These are phyloP conservation scores for Bucco capensis DNA, from an alignment of 2,113 vertebrate species.

Conservation along the genomic window DNA sequence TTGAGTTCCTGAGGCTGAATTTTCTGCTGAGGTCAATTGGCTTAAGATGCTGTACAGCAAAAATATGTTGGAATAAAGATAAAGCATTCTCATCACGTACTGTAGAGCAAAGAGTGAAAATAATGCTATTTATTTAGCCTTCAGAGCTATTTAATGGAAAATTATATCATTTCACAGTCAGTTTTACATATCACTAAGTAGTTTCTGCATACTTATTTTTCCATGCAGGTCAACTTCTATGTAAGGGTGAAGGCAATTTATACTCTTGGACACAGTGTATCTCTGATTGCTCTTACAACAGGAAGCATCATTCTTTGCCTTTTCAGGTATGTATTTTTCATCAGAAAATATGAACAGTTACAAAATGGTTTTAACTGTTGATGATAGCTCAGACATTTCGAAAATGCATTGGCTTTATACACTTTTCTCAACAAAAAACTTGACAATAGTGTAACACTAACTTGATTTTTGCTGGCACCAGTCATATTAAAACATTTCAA, in stretches of 20 bases:
- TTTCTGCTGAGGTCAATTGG: not conserved
- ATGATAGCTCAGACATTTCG: not conserved
- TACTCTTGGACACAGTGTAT: slow-evolving; percentile 87
- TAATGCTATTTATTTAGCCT: not conserved
- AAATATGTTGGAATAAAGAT: not conserved
- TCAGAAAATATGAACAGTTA: not conserved
- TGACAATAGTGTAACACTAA: not conserved
- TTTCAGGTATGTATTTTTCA: slow-evolving; percentile 77
- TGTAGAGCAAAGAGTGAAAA: not conserved
- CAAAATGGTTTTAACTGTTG: not conserved
- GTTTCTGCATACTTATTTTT: slow-evolving; percentile 17
- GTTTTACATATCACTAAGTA: not conserved
- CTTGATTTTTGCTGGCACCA: not conserved
- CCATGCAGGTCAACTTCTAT: slow-evolving; percentile 82
- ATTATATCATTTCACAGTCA: not conserved
- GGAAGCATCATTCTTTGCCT: slow-evolving; percentile 87
- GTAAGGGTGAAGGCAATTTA: slow-evolving; percentile 85
- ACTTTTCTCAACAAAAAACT: not conserved
- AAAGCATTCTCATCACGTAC: not conserved
- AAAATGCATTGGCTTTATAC: not conserved
- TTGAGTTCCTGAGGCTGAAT: not conserved
- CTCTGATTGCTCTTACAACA: slow-evolving; percentile 85
- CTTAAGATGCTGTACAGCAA: not conserved
- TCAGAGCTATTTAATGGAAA: not conserved
- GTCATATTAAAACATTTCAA: not conserved